Evolutionary conservation across 2,113 vertebrate genomes (phyloP).

Genomic region (Theristicus caerulescens): DNA sequence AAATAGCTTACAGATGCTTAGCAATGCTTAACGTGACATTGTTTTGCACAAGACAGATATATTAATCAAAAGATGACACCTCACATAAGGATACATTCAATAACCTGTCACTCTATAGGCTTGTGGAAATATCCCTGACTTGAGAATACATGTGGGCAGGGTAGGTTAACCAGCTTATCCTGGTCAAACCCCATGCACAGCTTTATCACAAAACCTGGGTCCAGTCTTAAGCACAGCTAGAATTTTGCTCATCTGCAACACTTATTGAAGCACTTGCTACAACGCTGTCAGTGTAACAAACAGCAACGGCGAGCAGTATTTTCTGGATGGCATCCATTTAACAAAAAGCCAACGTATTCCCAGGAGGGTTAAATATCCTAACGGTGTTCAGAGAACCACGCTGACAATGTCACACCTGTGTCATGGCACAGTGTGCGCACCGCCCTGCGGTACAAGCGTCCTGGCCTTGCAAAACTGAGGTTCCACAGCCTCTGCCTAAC

Average conservation of each 20-base stretch:
- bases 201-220: background rate
- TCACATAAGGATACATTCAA: background rate
- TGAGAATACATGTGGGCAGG: background rate
- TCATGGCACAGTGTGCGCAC: rapidly evolving
- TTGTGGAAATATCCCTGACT: background rate
- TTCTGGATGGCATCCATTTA: background rate
- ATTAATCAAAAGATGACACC: background rate
- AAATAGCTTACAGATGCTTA: background rate
- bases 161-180: background rate
- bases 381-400: rapidly evolving
- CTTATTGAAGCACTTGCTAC: background rate
- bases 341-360: background rate
- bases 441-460: rapidly evolving
- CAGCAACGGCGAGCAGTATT: rapidly evolving
- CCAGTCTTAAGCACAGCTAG: background rate
- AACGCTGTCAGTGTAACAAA: background rate
- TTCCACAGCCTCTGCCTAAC: background rate
- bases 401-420: background rate
- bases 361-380: background rate
- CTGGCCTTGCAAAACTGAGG: background rate
- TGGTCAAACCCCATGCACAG: background rate
- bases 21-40: background rate
- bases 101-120: background rate
- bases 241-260: background rate
- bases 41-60: background rate